These are phyloP conservation scores for Gavia stellata DNA, from an alignment of 2,113 vertebrate species.

Conservation along the genomic window DNA sequence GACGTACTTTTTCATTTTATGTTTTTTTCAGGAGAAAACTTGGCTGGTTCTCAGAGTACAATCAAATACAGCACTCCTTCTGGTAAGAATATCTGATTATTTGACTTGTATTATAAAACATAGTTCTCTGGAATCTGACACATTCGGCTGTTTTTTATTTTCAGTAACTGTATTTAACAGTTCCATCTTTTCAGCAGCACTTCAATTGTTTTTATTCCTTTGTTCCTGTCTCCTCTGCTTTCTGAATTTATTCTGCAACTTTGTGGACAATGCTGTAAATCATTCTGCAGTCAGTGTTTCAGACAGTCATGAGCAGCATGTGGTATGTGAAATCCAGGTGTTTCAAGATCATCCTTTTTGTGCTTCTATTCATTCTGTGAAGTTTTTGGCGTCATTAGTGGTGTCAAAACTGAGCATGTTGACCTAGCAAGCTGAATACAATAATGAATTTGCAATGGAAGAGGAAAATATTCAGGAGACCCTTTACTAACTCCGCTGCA, in stretches of 20 bases:
- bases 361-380: neutral
- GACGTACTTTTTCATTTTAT: neutral
- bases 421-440: neutral
- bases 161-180: neutral
- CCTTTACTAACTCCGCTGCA: neutral
- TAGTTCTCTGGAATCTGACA: neutral
- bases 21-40: slow-evolving; percentile 27
- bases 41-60: neutral
- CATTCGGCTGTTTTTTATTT: neutral
- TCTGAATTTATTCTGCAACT: neutral
- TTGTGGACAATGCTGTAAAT: neutral
- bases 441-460: neutral
- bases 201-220: neutral
- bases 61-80: neutral
- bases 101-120: neutral
- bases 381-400: neutral
- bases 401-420: neutral
- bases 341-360: neutral
- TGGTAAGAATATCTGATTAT: slow-evolving; percentile 28
- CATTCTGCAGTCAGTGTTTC: neutral
- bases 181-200: neutral
- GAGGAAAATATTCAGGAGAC: neutral
- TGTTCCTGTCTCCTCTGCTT: neutral
- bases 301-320: neutral
- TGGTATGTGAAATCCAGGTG: neutral